Base-by-base conservation (phyloP, 2,888 invertebrate species). In the Ptilodon capucinus region DNA sequence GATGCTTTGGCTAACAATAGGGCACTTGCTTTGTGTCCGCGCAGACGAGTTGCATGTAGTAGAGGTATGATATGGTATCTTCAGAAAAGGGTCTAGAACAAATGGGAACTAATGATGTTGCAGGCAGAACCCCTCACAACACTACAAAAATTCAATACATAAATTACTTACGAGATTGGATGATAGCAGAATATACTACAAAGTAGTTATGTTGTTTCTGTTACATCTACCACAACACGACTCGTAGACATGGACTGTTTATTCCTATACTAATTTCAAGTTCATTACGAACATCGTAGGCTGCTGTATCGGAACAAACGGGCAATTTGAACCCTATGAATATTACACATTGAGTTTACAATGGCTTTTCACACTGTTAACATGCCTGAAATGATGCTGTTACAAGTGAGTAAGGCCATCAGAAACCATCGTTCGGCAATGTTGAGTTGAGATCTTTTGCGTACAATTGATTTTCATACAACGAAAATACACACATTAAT, bases 1-100 rank as follows among this genome's bases (percentile, higher is more conserved):
- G 76, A 85, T 88, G 87, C 90, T 90, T 90, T 90, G 90, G 90
- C 89, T 89, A 88, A 78, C 68, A 73, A 78, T 74, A 81, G 89
- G 87, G 86, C 74, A 74, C 71, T 76, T 72, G 74, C 75, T 49
- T 65, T 57, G 64, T 54, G 25, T 4, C 16, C 25, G 40, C 40
- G 25, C 2, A 2, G 9, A 36, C 14, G 35, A 28, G 17, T 14
- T 35, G 34, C n/a, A n/a, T n/a, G n/a, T n/a, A n/a, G n/a, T n/a
- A n/a, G n/a, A n/a, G n/a, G n/a, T n/a, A n/a, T n/a, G n/a, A n/a
- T n/a, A n/a, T n/a, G n/a, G n/a, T n/a, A n/a, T n/a, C n/a, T n/a
- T n/a, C n/a, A n/a, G n/a, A n/a, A n/a, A n/a, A n/a, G n/a, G n/a
- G n/a, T n/a, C n/a, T n/a, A n/a, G n/a, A n/a, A n/a, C n/a, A n/a